Base-by-base conservation (phyloP, 1,140 invertebrate genomes). In the Anoplolepis gracilipes region DNA sequence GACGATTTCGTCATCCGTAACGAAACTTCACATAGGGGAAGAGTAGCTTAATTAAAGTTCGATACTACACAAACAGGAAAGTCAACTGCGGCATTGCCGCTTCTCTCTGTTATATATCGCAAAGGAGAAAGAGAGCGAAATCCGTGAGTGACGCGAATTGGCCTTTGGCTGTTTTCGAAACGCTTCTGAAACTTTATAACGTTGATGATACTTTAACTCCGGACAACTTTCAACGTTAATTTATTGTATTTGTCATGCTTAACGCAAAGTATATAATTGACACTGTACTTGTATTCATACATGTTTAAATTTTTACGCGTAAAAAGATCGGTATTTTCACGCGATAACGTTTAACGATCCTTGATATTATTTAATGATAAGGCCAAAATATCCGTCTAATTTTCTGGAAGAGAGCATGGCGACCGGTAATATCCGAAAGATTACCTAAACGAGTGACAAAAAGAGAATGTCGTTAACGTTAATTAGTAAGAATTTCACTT, bases 401-500 rank as follows among this genome's bases (percentile, higher is more conserved):
- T 82, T 82, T 46, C 78, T 25, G 25, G 16, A 30, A 4, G 19
- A 72, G 55, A 1, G 70, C 19, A 13, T 25, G n/a, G 13, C 59
- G 28, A 39, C 39, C 57, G 2, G 30, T 62, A 65, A 77, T 84
- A 77, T n/a, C 19, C 57, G 39, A 84, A 84, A 77, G 72, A 84
- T 64, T 46, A 39, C 30, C 59, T 7, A 57, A 62, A 76, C 64
- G 67, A 81, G 33, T 88, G 82, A 85, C 65, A 76, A 86, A 77
- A 65, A 82, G 69, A 67, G 91, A 87, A 90, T 79, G 84, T 91
- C 88, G 82, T 92, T 90, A 92, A 88, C 89, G 87, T 90, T 93
- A 92, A 93, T 92, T 92, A 93, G 84, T 85, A 85, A 90, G 90
- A n/a, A 92, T 91, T 92, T 93, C 81, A 89, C 87, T 87, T 88